Evolutionary conservation across 2,113 vertebrate species (phyloP).

Genomic region (Gopherus flavomarginatus): DNA sequence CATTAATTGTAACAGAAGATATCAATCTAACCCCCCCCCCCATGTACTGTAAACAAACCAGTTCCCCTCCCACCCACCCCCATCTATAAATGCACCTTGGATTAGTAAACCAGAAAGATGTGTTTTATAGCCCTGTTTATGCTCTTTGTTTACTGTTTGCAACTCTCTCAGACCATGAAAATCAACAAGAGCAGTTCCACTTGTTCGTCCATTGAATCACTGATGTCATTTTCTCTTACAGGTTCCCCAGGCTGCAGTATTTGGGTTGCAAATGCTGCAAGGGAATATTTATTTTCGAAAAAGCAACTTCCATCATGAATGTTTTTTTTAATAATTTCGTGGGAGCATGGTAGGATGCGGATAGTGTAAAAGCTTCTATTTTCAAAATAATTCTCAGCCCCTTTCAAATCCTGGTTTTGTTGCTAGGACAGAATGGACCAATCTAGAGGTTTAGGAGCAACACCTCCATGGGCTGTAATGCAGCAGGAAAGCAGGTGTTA

Average conservation of each 20-base stretch:
- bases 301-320: too few relatives aligned
- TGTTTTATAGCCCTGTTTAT: not conserved
- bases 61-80: not conserved
- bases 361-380: not conserved
- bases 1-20: not conserved
- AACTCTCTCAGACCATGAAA: constrained; percentile 1
- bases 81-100: not conserved
- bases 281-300: not conserved
- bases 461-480: accelerated
- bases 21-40: not conserved
- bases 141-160: not conserved
- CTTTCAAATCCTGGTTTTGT: not conserved
- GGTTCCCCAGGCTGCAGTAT: not conserved
- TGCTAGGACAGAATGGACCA: not conserved
- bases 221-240: not conserved
- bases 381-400: not conserved
- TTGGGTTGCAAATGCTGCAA: not conserved
- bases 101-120: not conserved
- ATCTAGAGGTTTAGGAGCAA: not conserved
- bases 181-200: not conserved
- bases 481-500: not conserved
- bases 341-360: not conserved
- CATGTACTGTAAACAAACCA: not conserved
- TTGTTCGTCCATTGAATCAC: not conserved
- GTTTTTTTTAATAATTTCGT: not conserved